phyloP scores from a whole-genome alignment of 2,888 invertebrate genomes.

The Agapostemon virescens region DNA sequence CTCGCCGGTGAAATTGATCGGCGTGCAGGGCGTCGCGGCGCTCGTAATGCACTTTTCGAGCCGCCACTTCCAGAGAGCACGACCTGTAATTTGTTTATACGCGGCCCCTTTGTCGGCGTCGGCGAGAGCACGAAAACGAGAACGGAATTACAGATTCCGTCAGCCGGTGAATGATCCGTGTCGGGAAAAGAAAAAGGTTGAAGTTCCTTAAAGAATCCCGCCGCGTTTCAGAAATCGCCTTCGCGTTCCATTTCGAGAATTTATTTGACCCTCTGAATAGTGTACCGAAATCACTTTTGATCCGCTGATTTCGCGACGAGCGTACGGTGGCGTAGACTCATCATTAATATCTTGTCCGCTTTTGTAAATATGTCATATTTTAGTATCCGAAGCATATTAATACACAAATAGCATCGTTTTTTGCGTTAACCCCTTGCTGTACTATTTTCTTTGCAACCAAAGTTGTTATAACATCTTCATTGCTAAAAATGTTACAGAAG shows the following conservation, averaged over 20 bases:
- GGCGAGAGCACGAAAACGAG: constrained; percentile 1
- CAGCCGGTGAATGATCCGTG: constrained; percentile 9
- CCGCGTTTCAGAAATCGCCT: not conserved
- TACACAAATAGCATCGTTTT: too few relatives aligned
- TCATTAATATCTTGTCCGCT: too few relatives aligned
- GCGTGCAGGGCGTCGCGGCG: constrained; percentile 39
- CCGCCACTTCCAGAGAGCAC: constrained; percentile 26
- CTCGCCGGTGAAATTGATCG: constrained; percentile 52
- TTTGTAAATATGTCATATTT: too few relatives aligned
- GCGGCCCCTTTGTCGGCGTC: constrained; percentile 25
- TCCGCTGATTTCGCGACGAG: too few relatives aligned
- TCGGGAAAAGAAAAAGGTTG: not conserved
- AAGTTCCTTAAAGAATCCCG: not conserved
- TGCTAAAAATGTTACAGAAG: too few relatives aligned
- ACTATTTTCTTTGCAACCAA: too few relatives aligned
- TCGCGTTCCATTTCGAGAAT: not conserved
- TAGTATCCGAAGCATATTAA: too few relatives aligned
- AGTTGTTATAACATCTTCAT: too few relatives aligned
- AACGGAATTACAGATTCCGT: constrained; percentile 15
- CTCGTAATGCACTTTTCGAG: constrained; percentile 49
- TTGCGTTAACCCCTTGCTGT: too few relatives aligned
- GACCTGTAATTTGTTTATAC: constrained; percentile 51
- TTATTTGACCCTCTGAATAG: too few relatives aligned
- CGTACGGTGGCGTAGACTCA: too few relatives aligned
- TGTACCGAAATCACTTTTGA: too few relatives aligned